Percentiles rank a stretch among this genome's conserved stretches.
These are phyloP conservation scores for Abramis brama DNA, from an alignment of 2,113 vertebrate genomes.

Conservation along the genomic window DNA sequence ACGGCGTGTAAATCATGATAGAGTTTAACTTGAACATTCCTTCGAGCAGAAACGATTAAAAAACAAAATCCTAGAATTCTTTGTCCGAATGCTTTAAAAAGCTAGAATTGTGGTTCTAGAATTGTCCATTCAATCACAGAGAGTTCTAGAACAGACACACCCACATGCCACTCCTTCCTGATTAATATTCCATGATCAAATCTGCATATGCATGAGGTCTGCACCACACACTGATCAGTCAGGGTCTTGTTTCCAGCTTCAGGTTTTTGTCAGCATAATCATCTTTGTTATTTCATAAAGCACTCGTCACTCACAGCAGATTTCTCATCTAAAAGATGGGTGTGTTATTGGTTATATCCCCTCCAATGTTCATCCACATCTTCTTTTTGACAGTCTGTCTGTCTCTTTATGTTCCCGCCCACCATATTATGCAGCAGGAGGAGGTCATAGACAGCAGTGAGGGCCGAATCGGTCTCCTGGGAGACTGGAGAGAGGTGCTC, in stretches of 20 bases:
- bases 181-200: slow-evolving; percentile 21
- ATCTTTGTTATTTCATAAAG: slow-evolving; percentile 51
- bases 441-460: slow-evolving; percentile 76
- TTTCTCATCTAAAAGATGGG: slow-evolving; percentile 57
- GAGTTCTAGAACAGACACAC: neutral
- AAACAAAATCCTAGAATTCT: neutral
- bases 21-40: neutral
- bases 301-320: slow-evolving; percentile 54
- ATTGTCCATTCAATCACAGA: neutral
- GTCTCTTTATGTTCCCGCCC: slow-evolving; percentile 48
- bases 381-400: slow-evolving; percentile 42
- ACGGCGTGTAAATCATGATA: neutral
- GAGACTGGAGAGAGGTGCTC: slow-evolving; percentile 85
- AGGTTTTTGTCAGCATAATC: slow-evolving; percentile 49
- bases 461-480: slow-evolving; percentile 84
- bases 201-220: slow-evolving; percentile 27
- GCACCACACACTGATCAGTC: neutral
- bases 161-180: neutral
- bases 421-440: slow-evolving; percentile 74
- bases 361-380: neutral
- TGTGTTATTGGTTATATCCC: slow-evolving; percentile 29
- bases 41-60: neutral
- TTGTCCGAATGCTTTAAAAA: neutral
- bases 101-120: slow-evolving; percentile 4
- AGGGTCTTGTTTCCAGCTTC: slow-evolving; percentile 41